These are phyloP conservation scores for Styela plicata DNA, from an alignment of 23 tunicate species.

Conservation along the genomic window DNA sequence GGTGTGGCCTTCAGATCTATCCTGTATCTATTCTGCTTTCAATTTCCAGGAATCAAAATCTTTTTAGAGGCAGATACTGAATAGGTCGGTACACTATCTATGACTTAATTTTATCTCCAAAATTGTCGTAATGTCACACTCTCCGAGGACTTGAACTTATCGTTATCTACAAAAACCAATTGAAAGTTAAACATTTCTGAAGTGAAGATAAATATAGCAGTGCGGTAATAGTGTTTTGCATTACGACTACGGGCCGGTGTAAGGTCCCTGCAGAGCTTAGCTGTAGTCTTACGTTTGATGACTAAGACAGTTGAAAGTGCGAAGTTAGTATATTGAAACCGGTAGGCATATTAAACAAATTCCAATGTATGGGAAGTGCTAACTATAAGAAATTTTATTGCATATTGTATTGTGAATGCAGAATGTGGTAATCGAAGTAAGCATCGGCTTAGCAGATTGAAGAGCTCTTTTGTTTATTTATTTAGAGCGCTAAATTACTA, in stretches of 20 bases:
- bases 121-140: too few species aligned
- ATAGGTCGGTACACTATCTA: too few species aligned
- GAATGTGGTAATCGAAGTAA: too few species aligned
- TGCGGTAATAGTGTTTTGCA: not conserved
- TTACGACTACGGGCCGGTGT: not conserved
- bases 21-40: too few species aligned
- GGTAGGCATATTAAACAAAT: too few species aligned
- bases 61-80: too few species aligned
- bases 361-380: not conserved
- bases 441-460: too few species aligned
- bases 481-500: not conserved
- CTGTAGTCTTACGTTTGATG: not conserved
- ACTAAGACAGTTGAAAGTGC: not conserved
- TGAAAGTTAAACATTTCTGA: not conserved
- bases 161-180: not conserved
- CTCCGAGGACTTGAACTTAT: not conserved
- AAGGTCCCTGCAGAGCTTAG: not conserved
- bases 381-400: too few species aligned
- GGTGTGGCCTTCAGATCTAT: too few species aligned
- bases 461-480: not conserved
- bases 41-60: too few species aligned
- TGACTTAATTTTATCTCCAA: too few species aligned
- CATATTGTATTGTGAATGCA: too few species aligned
- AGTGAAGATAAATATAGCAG: not conserved
- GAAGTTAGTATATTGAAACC: not conserved